phyloP scores from a whole-genome alignment of 2,797 vertebrate genomes.

The Taenioides sp. region DNA sequence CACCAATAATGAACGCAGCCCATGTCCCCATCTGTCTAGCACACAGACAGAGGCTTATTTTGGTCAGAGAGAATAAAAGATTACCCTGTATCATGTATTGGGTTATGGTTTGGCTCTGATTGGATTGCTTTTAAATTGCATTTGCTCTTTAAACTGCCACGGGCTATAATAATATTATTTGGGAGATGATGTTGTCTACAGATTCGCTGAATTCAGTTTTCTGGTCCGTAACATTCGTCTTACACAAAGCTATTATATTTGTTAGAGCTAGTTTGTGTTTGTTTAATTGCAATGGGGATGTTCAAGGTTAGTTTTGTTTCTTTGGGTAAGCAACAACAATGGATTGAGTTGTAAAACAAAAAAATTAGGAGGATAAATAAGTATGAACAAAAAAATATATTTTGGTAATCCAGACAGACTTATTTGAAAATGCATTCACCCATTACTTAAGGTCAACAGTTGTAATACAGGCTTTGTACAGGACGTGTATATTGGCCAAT shows the following conservation, averaged over 20 bases:
- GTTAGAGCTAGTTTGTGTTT: constrained; percentile 47
- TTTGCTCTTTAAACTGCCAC: constrained; percentile 58
- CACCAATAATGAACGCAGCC: too few species aligned
- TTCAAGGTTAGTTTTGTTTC: not conserved
- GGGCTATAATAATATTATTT: constrained; percentile 61
- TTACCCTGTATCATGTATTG: constrained; percentile 46
- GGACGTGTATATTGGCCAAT: not conserved
- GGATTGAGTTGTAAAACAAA: not conserved
- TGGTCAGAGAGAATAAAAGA: constrained; percentile 44
- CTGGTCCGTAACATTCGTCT: constrained; percentile 41
- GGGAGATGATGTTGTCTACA: constrained; percentile 48
- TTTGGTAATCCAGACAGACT: too few species aligned
- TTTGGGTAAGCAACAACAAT: not conserved
- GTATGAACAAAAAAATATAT: too few species aligned
- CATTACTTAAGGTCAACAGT: not conserved
- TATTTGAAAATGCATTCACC: too few species aligned
- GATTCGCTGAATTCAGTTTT: constrained; percentile 50
- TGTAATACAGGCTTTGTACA: not conserved
- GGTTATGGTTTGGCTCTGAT: constrained; percentile 66
- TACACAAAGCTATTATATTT: constrained; percentile 61
- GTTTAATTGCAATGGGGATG: constrained; percentile 16
- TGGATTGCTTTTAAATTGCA: constrained; percentile 68
- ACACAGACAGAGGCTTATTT: constrained; percentile 35
- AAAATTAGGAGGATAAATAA: not conserved
- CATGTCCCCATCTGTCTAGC: too few species aligned